Conservation (phyloP, 2,113 vertebrate species). For the Dasyornis broadbenti region DNA sequence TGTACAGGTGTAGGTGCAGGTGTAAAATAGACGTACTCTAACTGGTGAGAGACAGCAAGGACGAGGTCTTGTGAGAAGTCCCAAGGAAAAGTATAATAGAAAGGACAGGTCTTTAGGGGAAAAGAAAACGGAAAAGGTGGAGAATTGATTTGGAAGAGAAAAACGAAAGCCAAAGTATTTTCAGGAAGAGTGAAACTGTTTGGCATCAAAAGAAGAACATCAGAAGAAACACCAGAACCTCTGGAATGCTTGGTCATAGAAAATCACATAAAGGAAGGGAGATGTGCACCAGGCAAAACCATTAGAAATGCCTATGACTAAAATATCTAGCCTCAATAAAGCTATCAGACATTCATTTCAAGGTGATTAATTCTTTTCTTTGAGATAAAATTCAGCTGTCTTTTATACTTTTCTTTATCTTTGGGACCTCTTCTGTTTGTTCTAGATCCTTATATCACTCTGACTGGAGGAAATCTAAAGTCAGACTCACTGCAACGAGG, state of each 20-base stretch:
- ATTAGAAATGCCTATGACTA: background rate
- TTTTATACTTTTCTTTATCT: background rate
- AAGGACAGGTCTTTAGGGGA: background rate
- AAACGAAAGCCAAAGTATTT: background rate
- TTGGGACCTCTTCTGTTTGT: background rate
- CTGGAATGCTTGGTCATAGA: background rate
- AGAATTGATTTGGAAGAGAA: background rate
- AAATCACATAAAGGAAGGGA: background rate
- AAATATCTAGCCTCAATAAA: background rate
- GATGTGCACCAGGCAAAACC: background rate
- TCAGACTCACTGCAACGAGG: slow-evolving; percentile 83
- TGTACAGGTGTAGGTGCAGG: background rate
- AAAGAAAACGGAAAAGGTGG: background rate
- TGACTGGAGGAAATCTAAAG: background rate
- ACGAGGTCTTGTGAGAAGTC: background rate
- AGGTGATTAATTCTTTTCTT: background rate
- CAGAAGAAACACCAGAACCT: background rate
- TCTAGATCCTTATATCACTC: background rate
- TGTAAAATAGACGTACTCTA: background rate
- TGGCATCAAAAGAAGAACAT: background rate
- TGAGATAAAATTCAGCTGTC: background rate
- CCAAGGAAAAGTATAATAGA: background rate
- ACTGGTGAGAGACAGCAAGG: background rate
- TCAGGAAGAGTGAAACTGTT: background rate
- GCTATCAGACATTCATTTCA: background rate